Conservation (phyloP, 2,888 invertebrate genomes). For the Quadroppia sp. region DNA sequence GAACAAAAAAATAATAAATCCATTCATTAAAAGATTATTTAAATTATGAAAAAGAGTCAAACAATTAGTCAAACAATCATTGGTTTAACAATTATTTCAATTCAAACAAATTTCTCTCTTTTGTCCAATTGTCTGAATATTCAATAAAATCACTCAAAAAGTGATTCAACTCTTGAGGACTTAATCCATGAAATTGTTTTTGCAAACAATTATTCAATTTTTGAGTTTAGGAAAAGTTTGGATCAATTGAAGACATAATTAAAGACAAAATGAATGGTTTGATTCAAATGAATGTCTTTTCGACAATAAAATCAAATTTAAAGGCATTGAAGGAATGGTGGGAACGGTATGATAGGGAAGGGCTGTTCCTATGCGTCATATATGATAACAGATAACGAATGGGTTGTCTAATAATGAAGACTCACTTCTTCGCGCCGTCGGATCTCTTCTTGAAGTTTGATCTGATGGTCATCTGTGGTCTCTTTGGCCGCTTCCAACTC, state of each 20-base stretch:
- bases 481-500: constrained; percentile 99
- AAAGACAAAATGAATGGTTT: no score
- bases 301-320: background rate
- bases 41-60: background rate
- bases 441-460: constrained; percentile 89
- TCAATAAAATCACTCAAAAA: no score
- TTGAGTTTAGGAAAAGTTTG: background rate
- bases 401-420: background rate
- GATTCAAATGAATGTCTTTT: no score
- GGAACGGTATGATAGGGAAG: background rate
- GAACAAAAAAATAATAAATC: background rate
- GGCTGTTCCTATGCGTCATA: constrained; percentile 19
- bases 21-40: background rate
- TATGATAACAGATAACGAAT: background rate
- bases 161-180: no score
- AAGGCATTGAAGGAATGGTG: background rate
- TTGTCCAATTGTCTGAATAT: no score
- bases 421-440: constrained; percentile 98
- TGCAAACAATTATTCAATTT: background rate
- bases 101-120: no score
- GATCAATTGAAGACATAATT: background rate
- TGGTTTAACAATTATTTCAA: background rate
- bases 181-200: background rate
- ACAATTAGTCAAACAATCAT: background rate
- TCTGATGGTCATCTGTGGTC: constrained; percentile 91